phyloP scores from a whole-genome alignment of 2,888 invertebrate genomes.

The Diabrotica balteata region DNA sequence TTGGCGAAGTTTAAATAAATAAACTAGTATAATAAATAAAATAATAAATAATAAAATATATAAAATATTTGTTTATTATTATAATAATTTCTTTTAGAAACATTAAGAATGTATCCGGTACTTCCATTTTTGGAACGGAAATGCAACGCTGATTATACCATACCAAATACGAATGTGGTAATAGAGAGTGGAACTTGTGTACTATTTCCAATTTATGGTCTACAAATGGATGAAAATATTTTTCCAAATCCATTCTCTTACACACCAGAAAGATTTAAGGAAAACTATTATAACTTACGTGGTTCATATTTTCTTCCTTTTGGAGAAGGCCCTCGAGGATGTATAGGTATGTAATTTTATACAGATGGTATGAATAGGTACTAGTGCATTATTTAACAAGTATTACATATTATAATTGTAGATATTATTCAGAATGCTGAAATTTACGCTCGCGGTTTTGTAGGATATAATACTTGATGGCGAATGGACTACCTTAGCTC shows the following conservation, averaged over 20 bases:
- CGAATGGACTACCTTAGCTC: no score
- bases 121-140: constrained; percentile 31
- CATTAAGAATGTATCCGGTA: constrained; percentile 30
- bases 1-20: no score
- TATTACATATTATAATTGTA: no score
- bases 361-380: no score
- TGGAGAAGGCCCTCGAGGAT: constrained; percentile 39
- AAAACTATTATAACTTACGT: constrained; percentile 23
- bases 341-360: constrained; percentile 26
- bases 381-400: no score
- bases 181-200: constrained; percentile 43
- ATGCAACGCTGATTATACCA: constrained; percentile 48
- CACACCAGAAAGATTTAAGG: constrained; percentile 46
- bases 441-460: no score
- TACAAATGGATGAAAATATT: constrained; percentile 27
- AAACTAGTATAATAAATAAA: no score
- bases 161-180: constrained; percentile 44
- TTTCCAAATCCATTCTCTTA: constrained; percentile 40
- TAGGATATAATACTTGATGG: no score
- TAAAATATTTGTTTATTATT: no score
- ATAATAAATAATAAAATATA: no score
- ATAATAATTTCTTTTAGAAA: constrained; percentile 20
- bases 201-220: constrained; percentile 24
- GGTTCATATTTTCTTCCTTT: constrained; percentile 44
- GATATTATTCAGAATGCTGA: no score